These are phyloP conservation scores for Corvus cornix DNA, from an alignment of 2,113 vertebrate genomes.

Conservation along the genomic window DNA sequence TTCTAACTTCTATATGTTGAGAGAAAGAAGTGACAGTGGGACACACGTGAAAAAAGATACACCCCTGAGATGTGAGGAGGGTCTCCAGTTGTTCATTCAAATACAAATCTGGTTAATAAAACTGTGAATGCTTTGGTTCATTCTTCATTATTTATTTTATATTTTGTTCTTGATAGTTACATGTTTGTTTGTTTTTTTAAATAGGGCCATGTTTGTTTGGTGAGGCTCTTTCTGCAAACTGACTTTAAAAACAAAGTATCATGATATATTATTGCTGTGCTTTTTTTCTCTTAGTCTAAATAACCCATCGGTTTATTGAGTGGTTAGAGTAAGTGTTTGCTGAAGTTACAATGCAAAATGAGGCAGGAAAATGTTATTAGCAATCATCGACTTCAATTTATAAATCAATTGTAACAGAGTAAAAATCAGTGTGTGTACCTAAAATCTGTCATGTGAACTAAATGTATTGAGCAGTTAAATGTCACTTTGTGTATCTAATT, in stretches of 20 bases:
- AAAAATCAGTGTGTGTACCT: neutral
- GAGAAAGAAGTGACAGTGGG: neutral
- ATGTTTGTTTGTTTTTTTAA: neutral
- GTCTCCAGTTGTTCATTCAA: neutral
- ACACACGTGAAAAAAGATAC: neutral
- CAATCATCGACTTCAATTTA: neutral
- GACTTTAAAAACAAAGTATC: neutral
- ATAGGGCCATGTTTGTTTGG: accelerated
- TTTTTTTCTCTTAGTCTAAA: neutral
- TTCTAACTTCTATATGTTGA: neutral
- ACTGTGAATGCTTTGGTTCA: neutral
- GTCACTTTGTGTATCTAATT: neutral
- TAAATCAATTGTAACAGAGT: neutral
- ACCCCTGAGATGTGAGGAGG: neutral
- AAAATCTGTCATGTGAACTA: neutral
- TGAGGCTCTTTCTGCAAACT: neutral
- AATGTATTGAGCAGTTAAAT: neutral
- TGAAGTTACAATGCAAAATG: neutral
- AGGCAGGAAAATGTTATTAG: neutral
- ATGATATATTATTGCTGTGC: neutral
- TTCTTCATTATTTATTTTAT: neutral
- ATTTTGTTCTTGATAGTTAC: neutral
- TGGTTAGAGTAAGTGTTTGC: neutral
- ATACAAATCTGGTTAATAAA: neutral
- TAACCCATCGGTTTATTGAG: neutral